These are phyloP conservation scores for Heteropelma amictum DNA, from an alignment of 2,888 invertebrate species.

Conservation along the genomic window DNA sequence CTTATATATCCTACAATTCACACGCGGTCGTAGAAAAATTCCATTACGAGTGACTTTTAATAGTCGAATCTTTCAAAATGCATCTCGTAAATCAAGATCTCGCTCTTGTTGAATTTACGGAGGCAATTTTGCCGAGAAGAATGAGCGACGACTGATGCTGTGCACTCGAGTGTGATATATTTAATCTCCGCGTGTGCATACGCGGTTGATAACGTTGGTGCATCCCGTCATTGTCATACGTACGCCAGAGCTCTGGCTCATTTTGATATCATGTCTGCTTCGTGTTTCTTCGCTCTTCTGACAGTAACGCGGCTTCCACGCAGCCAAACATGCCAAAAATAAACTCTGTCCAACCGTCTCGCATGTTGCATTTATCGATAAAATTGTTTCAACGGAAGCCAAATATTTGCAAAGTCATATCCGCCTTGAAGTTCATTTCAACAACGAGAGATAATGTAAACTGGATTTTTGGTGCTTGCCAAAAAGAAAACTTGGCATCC, in stretches of 20 bases:
- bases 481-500: no score
- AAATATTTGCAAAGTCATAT: slow-evolving; percentile 37
- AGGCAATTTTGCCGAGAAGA: background rate
- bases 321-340: slow-evolving; percentile 11
- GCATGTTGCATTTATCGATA: slow-evolving; percentile 16
- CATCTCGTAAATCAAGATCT: slow-evolving; percentile 1
- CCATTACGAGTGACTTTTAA: no score
- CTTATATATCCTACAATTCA: no score
- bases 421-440: background rate
- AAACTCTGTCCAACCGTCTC: slow-evolving; percentile 5
- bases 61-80: no score
- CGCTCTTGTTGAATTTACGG: background rate
- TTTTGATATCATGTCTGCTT: slow-evolving; percentile 1
- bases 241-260: background rate
- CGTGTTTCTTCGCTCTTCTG: slow-evolving; percentile 17
- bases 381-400: slow-evolving; percentile 30
- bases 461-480: no score
- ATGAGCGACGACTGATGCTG: background rate
- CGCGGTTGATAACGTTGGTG: background rate
- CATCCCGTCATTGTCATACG: background rate
- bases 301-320: background rate
- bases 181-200: background rate
- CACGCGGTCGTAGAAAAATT: no score
- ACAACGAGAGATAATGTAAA: background rate
- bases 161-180: background rate